These are phyloP conservation scores for Mythimna pallens DNA, from an alignment of 2,888 invertebrate genomes.

Conservation along the genomic window DNA sequence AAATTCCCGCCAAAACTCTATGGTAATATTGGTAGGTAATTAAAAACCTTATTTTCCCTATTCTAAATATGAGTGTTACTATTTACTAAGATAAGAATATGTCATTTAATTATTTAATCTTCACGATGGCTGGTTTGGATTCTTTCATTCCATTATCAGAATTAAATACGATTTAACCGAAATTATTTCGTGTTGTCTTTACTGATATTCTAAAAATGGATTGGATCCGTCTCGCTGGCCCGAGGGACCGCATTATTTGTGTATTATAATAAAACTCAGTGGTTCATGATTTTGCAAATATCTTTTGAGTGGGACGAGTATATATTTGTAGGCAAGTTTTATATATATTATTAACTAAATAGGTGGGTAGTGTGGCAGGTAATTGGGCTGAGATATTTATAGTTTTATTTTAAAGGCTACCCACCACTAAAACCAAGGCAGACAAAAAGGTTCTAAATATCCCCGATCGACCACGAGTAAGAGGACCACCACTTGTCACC, in stretches of 20 bases:
- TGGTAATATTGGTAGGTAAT: no score
- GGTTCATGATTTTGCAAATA: conserved; percentile 4
- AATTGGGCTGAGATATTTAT: neutral
- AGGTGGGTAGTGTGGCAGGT: no score
- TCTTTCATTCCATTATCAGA: neutral
- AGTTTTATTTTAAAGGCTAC: neutral
- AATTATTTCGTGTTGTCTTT: conserved; percentile 15
- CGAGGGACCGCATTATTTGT: conserved; percentile 22
- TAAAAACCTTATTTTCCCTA: no score
- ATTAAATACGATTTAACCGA: neutral
- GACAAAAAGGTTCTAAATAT: no score
- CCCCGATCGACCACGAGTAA: no score
- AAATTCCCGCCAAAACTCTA: no score
- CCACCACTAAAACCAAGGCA: no score
- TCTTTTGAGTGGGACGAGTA: neutral
- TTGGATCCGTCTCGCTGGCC: conserved; percentile 14
- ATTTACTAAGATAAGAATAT: no score
- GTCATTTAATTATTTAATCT: no score
- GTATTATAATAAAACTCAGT: conserved; percentile 11
- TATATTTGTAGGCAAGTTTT: conserved; percentile 6
- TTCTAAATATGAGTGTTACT: no score
- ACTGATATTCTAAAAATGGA: conserved; percentile 24
- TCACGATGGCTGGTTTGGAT: neutral
- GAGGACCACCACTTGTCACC: no score
- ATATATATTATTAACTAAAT: neutral